phyloP scores from a whole-genome alignment of 2,113 vertebrate genomes.

The Ploceus nigricollis region DNA sequence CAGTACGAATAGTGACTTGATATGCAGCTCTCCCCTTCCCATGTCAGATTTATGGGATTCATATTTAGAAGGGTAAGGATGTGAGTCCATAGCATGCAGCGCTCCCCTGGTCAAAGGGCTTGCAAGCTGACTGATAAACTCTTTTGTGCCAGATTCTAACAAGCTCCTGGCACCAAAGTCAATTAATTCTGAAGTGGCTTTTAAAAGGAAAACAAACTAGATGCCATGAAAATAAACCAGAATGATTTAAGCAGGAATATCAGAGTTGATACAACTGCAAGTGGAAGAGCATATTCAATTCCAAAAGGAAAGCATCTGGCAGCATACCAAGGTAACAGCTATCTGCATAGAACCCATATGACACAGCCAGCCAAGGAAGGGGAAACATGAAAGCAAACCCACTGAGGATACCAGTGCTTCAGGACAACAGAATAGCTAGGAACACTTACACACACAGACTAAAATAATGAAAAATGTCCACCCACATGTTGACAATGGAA shows the following conservation, averaged over 20 bases:
- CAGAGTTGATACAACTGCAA: background rate
- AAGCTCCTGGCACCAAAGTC: conserved; percentile 11
- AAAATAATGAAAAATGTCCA: background rate
- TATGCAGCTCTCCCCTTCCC: background rate
- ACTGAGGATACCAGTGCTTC: background rate
- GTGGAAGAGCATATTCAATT: background rate
- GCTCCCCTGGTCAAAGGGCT: background rate
- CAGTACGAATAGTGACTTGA: background rate
- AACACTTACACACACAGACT: background rate
- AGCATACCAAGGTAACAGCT: conserved; percentile 1
- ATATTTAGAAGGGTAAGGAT: background rate
- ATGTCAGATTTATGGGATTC: background rate
- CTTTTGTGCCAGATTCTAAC: conserved; percentile 22
- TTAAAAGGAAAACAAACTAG: conserved; percentile 38
- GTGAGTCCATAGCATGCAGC: background rate
- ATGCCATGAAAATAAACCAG: conserved; percentile 34
- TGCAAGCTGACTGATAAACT: background rate
- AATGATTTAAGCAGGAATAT: conserved; percentile 30
- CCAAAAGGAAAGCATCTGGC: conserved; percentile 25
- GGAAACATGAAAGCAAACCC: conserved; percentile 16
- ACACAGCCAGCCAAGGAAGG: background rate
- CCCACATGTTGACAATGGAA: background rate
- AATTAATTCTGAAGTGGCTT: conserved; percentile 38
- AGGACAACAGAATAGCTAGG: background rate
- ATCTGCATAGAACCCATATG: background rate